Conservation (phyloP, 1,140 invertebrate genomes). For the Tribolium castaneum region DNA sequence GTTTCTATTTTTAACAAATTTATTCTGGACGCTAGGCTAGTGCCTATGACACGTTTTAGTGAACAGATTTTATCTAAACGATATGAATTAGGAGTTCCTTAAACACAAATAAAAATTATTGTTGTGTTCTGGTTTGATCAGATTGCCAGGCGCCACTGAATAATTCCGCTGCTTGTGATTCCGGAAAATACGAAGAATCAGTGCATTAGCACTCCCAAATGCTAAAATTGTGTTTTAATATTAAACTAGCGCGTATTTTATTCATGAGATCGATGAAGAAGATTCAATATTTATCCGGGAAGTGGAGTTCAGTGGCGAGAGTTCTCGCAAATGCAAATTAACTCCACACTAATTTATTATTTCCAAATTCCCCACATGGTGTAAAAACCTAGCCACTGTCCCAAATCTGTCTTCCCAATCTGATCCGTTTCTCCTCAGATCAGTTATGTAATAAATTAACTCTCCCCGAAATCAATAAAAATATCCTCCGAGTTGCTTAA, state of each 20-base stretch:
- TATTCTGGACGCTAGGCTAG: background rate
- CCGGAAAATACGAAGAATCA: background rate
- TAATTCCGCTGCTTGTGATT: background rate
- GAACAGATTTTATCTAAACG: background rate
- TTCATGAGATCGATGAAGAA: background rate
- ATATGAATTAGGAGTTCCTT: too few relatives aligned
- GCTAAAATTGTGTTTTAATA: background rate
- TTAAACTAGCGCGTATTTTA: background rate
- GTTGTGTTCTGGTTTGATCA: too few relatives aligned
- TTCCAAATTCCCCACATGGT: background rate
- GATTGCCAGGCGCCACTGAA: too few relatives aligned
- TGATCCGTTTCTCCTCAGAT: background rate
- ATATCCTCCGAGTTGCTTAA: background rate
- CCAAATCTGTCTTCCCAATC: background rate
- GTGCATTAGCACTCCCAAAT: background rate
- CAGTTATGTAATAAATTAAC: background rate
- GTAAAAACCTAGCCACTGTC: background rate
- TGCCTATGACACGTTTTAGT: background rate
- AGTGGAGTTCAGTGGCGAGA: background rate
- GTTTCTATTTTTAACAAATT: slow-evolving; percentile 15
- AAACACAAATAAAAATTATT: too few relatives aligned
- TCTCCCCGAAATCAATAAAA: background rate
- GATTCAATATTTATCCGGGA: background rate
- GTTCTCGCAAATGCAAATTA: background rate
- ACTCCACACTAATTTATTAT: background rate